Percentiles rank a stretch among this genome's conserved stretches.
These are phyloP conservation scores for Hydrozoanthus tunicans DNA, from an alignment of 64 coral and sea anemone species.

Conservation along the genomic window DNA sequence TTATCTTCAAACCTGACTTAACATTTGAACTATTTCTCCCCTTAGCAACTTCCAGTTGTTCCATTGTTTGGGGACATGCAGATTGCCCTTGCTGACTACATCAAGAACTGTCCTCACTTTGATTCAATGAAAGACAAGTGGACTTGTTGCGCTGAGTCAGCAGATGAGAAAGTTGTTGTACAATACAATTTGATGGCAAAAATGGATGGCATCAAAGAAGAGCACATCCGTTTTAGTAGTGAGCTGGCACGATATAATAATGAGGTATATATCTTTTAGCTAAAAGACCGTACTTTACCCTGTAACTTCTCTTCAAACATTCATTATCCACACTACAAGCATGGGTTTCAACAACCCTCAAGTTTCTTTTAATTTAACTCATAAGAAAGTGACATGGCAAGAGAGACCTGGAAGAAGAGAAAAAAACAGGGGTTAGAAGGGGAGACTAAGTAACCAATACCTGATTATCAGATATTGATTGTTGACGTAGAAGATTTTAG, in stretches of 20 bases:
- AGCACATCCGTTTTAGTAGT: constrained; percentile 95
- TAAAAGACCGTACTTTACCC: no score
- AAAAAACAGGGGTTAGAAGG: no score
- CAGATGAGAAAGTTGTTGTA: constrained; percentile 88
- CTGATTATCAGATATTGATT: no score
- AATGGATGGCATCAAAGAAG: constrained; percentile 91
- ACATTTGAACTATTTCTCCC: neutral
- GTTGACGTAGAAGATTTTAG: no score
- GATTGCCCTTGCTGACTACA: constrained; percentile 89
- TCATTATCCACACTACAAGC: no score
- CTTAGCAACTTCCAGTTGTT: constrained; percentile 96
- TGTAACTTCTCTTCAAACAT: no score
- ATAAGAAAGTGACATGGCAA: no score
- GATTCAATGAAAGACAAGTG: constrained; percentile 88
- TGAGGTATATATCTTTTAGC: constrained; percentile 58
- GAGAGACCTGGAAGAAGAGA: no score
- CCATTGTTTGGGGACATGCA: constrained; percentile 99
- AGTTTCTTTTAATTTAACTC: no score
- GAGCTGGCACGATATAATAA: constrained; percentile 98
- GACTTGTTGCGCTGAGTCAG: constrained; percentile 77
- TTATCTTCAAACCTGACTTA: no score
- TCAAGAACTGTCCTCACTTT: constrained; percentile 97
- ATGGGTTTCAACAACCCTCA: no score
- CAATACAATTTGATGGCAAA: constrained; percentile 93
- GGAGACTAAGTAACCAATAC: no score